phyloP scores from a whole-genome alignment of 2,797 vertebrate genomes.

The Ambastaia sidthimunki region DNA sequence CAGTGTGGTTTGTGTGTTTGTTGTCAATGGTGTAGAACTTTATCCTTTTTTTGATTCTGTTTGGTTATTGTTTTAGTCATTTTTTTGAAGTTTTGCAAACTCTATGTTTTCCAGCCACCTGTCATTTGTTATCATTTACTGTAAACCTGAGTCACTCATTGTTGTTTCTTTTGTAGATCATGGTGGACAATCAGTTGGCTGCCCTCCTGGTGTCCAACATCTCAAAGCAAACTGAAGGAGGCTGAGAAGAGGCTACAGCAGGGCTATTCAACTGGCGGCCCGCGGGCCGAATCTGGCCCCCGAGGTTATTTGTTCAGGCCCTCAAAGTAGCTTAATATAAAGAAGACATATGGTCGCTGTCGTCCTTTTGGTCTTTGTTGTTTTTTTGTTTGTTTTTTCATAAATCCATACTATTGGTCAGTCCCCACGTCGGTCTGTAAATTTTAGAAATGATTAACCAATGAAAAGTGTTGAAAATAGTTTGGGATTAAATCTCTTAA shows the following conservation, averaged over 20 bases:
- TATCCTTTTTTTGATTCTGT: neutral
- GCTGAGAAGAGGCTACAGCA: slow-evolving; percentile 90
- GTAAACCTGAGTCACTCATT: neutral
- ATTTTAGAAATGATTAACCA: too few relatives aligned
- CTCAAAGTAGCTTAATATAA: too few relatives aligned
- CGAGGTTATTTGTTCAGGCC: too few relatives aligned
- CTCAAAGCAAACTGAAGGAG: slow-evolving; percentile 83
- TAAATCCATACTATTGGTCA: too few relatives aligned
- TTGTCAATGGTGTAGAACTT: neutral
- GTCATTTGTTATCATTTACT: neutral
- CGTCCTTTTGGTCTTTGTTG: too few relatives aligned
- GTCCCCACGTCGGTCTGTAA: too few relatives aligned
- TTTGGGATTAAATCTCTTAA: too few relatives aligned
- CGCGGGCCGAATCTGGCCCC: too few relatives aligned
- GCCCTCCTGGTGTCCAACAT: slow-evolving; percentile 94
- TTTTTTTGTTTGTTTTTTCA: too few relatives aligned
- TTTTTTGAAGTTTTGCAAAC: neutral
- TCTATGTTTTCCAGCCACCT: neutral
- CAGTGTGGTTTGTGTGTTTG: neutral
- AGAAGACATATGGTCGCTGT: too few relatives aligned
- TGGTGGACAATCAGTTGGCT: slow-evolving; percentile 91
- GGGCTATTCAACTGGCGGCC: too few relatives aligned
- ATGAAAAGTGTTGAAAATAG: too few relatives aligned
- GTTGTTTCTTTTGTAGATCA: slow-evolving; percentile 75
- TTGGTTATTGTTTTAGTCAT: neutral